These are phyloP conservation scores for Thalassarche chlororhynchos DNA, from an alignment of 2,113 vertebrate genomes.

Conservation along the genomic window DNA sequence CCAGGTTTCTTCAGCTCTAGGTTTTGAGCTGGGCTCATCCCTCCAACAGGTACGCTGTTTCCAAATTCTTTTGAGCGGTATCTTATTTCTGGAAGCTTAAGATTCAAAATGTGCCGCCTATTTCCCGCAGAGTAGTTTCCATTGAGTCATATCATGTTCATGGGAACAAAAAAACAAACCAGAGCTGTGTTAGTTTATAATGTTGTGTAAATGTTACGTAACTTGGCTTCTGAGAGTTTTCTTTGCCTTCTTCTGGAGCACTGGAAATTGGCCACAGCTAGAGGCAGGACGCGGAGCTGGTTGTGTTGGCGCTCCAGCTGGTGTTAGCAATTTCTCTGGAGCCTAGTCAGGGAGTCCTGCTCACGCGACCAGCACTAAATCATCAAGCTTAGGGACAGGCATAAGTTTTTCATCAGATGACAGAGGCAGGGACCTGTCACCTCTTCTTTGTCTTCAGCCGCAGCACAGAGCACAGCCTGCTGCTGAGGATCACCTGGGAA, in stretches of 20 bases:
- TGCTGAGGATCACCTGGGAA: background rate
- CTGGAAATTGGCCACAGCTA: conserved; percentile 11
- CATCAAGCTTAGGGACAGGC: background rate
- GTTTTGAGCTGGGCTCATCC: background rate
- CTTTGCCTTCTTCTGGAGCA: conserved; percentile 37
- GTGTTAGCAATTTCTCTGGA: conserved; percentile 36
- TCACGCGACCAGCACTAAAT: background rate
- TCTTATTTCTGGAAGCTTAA: conserved; percentile 20
- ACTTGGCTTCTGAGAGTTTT: conserved; percentile 51
- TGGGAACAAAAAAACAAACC: conserved; percentile 57
- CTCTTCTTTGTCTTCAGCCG: background rate
- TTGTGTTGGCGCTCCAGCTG: background rate
- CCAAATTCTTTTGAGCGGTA: background rate
- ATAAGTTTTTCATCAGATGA: background rate
- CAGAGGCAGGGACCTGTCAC: background rate
- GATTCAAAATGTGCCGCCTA: background rate
- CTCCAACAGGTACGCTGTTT: background rate
- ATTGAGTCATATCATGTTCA: conserved; percentile 58
- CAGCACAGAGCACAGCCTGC: background rate
- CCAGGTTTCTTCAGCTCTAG: background rate
- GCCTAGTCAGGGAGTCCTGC: background rate
- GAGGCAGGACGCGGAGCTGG: background rate
- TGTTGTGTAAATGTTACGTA: conserved; percentile 49
- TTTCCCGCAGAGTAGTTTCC: conserved; percentile 33
- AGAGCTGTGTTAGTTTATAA: conserved; percentile 35